These are phyloP conservation scores for Hemibagrus guttatus DNA, from an alignment of 2,797 vertebrate genomes.

Conservation along the genomic window DNA sequence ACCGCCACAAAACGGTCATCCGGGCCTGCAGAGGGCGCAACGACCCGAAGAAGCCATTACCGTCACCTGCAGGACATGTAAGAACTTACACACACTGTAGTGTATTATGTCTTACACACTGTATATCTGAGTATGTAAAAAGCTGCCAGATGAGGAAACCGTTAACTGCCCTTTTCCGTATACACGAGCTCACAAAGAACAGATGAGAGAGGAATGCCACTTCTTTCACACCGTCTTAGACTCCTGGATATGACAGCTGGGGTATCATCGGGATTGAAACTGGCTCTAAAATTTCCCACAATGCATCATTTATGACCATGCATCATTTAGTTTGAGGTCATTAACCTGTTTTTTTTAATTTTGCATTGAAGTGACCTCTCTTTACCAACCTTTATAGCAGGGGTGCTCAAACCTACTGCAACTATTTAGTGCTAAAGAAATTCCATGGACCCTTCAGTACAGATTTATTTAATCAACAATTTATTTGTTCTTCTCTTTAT, in stretches of 20 bases:
- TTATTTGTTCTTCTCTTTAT: neutral
- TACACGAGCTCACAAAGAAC: neutral
- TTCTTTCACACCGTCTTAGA: too few relatives aligned
- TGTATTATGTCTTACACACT: neutral
- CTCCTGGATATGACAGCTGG: too few relatives aligned
- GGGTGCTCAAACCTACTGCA: too few relatives aligned
- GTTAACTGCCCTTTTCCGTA: neutral
- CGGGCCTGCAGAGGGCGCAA: constrained; percentile 93
- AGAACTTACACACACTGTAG: constrained; percentile 52
- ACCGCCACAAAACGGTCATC: constrained; percentile 98
- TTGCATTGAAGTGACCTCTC: too few relatives aligned
- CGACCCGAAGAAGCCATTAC: constrained; percentile 89
- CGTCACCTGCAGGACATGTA: constrained; percentile 91
- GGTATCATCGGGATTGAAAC: neutral
- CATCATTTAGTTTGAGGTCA: too few relatives aligned
- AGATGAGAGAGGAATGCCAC: too few relatives aligned
- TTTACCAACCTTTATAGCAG: too few relatives aligned
- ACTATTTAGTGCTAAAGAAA: too few relatives aligned
- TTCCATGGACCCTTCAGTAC: neutral
- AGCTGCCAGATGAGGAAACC: neutral
- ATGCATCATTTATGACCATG: neutral
- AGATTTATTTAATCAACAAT: neutral
- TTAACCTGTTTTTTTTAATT: too few relatives aligned
- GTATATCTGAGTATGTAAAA: neutral
- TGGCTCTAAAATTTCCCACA: neutral